Base-by-base conservation (phyloP, 1,140 invertebrate genomes). In the Amphibalanus amphitrite region DNA sequence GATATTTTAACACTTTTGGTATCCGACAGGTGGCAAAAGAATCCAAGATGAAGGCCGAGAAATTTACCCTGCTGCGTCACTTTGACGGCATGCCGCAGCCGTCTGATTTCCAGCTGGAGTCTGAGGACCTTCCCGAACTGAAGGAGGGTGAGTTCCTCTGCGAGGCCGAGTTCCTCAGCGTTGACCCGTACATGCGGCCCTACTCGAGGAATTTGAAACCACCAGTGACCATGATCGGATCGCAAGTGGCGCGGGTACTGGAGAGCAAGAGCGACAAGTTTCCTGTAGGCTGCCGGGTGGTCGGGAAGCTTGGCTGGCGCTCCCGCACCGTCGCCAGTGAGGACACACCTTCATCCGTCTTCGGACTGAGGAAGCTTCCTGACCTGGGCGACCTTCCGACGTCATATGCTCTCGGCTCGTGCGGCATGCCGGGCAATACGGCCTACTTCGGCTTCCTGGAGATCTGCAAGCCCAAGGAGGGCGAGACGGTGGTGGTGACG, bases 401-500 rank as follows among this genome's bases (percentile, higher is more conserved):
- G n/a, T 87, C 86, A 3, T 78, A 86, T 29, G 82, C 78, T 1
- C 77, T 88, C 29, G 87, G 87, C 64, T 75, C 83, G 67, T 75
- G 87, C 47, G 87, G 87, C 74, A 87, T 88, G 85, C 83, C 86
- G 64, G 87, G 87, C n/a, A 85, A 85, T 71, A 88, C 87, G 8
- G 87, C 88, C 0, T 89, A 88, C 76, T 89, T 89, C 78, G 89
- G 89, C 0, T 81, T 90, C 23, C 75, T 86, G n/a, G 83, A 88
- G 74, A 79, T 89, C 33, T 89, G 87, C 73, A 76, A 86, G 29
- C 88, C 88, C 1, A 85, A 88, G 79, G 69, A 79, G 23, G 87
- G 87, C 28, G 87, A 90, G 75, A 86, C 84, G 1, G 82, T 90
- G 0, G 85, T 89, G 0, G 83, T 91, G 4, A 84, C 75, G 71